Evolutionary conservation across 53 echinoderm and acorn worm genomes (phyloP), one percentile per base, ranked within the genome.

Genomic region (Hippasteria phrygiana): DNA sequence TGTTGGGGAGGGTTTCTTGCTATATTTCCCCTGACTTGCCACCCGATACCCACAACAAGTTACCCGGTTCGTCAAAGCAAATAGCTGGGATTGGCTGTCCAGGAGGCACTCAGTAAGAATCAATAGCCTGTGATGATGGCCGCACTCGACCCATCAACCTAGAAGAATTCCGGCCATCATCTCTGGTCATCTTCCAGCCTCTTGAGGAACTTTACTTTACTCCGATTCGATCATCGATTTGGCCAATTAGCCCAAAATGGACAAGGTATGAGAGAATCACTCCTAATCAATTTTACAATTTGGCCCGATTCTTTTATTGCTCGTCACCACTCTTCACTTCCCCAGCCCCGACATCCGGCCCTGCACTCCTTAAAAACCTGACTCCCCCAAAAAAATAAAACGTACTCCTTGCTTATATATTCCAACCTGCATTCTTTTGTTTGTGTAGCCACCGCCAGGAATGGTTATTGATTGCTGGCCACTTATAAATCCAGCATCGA

Each of bases 401-500:
- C 14, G 13, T 63, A 26, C 18, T 22, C 20, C 1, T 8, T 42
- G 43, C 65, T 82, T 82, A 82, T 82, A 66, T 82, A 82, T 82
- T 82, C 82, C 82, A 63, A 31, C 38, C 82, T 26, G 24, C 65
- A 66, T 82, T 82, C 82, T 43, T 82, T 82, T 82, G 82, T 82
- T 82, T 82, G 82, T 82, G 82, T 82, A 82, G 82, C 82, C 65
- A 82, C 82, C 82, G 65, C 66, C 27, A 82, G 82, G 82, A 82
- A 82, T 64, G 66, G 82, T 14, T 82, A 82, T 82, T 82, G 82
- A 82, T 82, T 82, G 64, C 28, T 5, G 46, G 82, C 82, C 82
- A 82, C 82, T 82, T 82, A 82, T 82, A 82, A 82, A 82, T 82
- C 82, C 82, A 82, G 82, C 82, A 82, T 82, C 66, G 82, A 82